Base-by-base conservation (phyloP, 1,140 invertebrate species). In the Ips nitidus region DNA sequence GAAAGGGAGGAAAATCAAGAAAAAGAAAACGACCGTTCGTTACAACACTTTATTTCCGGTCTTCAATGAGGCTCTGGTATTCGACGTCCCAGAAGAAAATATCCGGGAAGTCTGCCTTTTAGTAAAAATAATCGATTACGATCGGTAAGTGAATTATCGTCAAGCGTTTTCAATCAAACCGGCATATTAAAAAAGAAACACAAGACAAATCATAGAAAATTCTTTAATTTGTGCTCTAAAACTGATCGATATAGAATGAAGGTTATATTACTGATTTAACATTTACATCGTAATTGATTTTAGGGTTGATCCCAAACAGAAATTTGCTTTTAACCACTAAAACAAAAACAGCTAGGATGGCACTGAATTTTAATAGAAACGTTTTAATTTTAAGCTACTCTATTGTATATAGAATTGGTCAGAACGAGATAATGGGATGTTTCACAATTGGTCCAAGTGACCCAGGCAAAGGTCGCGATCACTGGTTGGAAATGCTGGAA, bases 401-500 rank as follows among this genome's bases (percentile, higher is more conserved):
- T 7, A 56, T 38, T 56, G 7, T 22, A 22, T 22, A 55, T 52
- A 93, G 93, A 77, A 93, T 95, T 73, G 92, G 93, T 4, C 88
- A 90, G 39, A 94, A 95, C 78, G 93, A 95, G 77, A 81, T 94
- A 52, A 91, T 95, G 83, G 93, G 93, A 4, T 93, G 90, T 77
- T 89, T 89, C 40, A 90, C 89, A 2, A 89, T 95, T 60, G 93
- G 93, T 1, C 88, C 90, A 1, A 87, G 84, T 60, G 87, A 90
- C 73, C 89, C 91, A 59, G 91, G 92, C 8, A 86, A 91, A 5
- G 93, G 93, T 2, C 85, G 91, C 53, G 91, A 94, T 77, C 94
- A 96, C 78, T 96, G 94, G 94, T 84, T 90, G 61, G 91, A 94
- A 80, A 95, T 94, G 92, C 76, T 94, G 75, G 91, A 94, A 77